Percentiles rank a stretch among this genome's conserved stretches.
Evolutionary conservation across 1,140 invertebrate species (phyloP).

Genomic region (Latrodectus geometricus): DNA sequence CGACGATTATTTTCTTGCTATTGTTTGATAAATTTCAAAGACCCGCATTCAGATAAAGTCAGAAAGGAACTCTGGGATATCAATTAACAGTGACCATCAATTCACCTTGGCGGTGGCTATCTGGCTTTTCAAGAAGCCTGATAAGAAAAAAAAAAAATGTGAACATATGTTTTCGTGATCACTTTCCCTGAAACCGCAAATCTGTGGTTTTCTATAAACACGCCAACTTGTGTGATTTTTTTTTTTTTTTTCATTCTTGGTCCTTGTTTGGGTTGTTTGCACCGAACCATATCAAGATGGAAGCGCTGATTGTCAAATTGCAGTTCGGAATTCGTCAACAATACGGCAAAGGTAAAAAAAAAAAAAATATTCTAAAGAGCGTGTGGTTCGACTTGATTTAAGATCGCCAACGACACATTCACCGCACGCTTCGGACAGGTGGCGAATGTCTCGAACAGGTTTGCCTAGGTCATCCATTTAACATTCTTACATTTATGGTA

Average conservation of each 20-base stretch:
- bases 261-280: not conserved
- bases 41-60: too few species aligned
- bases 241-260: not conserved
- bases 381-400: not conserved
- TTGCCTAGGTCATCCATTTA: not conserved
- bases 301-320: not conserved
- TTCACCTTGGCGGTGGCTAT: not conserved
- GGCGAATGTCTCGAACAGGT: not conserved
- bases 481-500: not conserved
- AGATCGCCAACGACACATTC: not conserved
- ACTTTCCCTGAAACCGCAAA: not conserved
- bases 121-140: not conserved
- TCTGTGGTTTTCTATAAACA: not conserved
- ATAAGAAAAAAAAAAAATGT: not conserved
- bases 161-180: not conserved
- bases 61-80: not conserved
- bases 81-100: not conserved
- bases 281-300: not conserved
- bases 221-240: too few species aligned
- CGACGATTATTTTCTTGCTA: not conserved
- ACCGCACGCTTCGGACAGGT: not conserved
- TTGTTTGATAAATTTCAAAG: too few species aligned
- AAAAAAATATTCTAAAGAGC: not conserved
- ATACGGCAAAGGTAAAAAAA: not conserved
- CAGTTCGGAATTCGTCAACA: not conserved